Base-by-base conservation (phyloP, 2,113 vertebrate genomes). In the Amia ocellicauda region DNA sequence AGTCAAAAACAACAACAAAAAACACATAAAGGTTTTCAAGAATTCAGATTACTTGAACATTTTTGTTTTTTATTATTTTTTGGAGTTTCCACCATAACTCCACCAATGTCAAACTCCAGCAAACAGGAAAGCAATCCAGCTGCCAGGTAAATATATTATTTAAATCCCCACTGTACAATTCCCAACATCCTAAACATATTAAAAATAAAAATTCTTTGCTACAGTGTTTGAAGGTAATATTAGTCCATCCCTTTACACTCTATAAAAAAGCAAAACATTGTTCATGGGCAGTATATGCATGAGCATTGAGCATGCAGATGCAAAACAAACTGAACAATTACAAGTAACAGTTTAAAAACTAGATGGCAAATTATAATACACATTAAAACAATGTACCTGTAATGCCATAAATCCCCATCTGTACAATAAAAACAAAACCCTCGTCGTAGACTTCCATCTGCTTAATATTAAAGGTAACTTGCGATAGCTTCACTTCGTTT, bases 1-100 rank as follows among this genome's bases (percentile, higher is more conserved):
- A 22, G 17, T 1, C 2, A 4, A 17, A 8, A 50, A 7, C 5
- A 16, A 19, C 16, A 3, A 50, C 20, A 50, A 17, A 7, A 4
- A 7, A 50, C n/a, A n/a, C n/a, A 22, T 5, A 50, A 22, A 50
- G 17, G 17, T 16, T 13, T 4, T 50, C 17, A 50, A 7, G 14
- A 2, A 29, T 17, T 27, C 17, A 4, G 13, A 1, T 3, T 56
- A 28, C 53, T 56, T 31, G 27, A 56, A 55, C 11, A 14, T 16
- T 9, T 56, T 56, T n/a, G n/a, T n/a, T n/a, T n/a, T n/a, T n/a
- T n/a, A n/a, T 56, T 56, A 56, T 56, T 56, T 56, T 19, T 16
- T 26, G 27, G 26, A 24, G 27, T 3, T n/a, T 31, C 29, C 27
- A n/a, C 26, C 13, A 19, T 29, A 29, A 31, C 19, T 56, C n/a